A percentile compares a stretch with the other conserved stretches of the same genome.
These are phyloP conservation scores for Myrmophylax atrothorax DNA, from an alignment of 2,113 vertebrate species.

Conservation along the genomic window DNA sequence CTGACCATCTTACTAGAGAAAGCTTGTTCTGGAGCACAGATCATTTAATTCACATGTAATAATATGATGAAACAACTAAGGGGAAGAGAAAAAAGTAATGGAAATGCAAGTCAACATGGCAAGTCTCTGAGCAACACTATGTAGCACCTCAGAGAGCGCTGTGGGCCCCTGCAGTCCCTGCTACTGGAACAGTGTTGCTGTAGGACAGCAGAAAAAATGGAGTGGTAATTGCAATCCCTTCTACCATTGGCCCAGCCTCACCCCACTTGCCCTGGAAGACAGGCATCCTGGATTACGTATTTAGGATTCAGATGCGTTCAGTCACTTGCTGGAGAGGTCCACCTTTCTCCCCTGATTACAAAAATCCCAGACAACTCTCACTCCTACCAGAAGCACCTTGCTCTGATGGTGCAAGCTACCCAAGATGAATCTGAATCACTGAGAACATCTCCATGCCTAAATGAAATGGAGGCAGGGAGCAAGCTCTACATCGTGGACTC, in stretches of 20 bases:
- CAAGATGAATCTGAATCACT: background rate
- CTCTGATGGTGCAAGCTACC: background rate
- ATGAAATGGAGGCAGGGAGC: background rate
- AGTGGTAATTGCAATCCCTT: background rate
- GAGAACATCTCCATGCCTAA: background rate
- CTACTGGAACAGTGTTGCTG: background rate
- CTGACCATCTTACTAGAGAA: background rate
- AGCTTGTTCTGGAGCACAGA: background rate
- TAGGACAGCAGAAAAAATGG: background rate
- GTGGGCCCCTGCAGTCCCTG: background rate
- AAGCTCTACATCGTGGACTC: fast-evolving
- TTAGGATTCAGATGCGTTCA: background rate
- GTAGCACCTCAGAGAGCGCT: background rate
- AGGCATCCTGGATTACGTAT: background rate
- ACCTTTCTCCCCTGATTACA: background rate
- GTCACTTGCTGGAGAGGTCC: background rate
- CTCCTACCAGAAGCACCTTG: background rate
- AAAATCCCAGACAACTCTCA: background rate
- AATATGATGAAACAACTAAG: background rate
- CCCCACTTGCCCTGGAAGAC: background rate
- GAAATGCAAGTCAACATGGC: background rate
- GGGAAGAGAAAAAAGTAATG: background rate
- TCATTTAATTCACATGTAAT: background rate
- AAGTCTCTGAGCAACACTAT: background rate
- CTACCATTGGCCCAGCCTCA: background rate